Percentiles rank a stretch among this genome's conserved stretches.
phyloP scores from a whole-genome alignment of 2,888 invertebrate genomes.

The Caenorhabditis doughertyi region DNA sequence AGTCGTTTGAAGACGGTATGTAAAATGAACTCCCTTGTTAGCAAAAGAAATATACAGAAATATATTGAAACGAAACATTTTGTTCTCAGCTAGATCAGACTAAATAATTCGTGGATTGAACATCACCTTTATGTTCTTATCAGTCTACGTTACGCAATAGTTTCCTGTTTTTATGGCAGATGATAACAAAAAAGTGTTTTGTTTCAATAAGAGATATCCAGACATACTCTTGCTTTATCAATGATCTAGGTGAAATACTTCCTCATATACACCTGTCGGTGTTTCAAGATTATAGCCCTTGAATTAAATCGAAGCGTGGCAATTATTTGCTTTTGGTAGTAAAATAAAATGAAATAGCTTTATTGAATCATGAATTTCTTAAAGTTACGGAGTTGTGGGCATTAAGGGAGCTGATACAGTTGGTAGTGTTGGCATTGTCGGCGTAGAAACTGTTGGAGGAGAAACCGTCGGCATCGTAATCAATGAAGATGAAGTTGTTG shows the following conservation, averaged over 20 bases:
- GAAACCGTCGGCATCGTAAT: background rate
- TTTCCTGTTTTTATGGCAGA: slow-evolving; percentile 5
- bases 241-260: background rate
- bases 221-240: background rate
- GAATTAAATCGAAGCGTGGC: no score
- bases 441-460: background rate
- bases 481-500: background rate
- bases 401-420: background rate
- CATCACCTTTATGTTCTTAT: background rate
- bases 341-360: no score
- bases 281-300: background rate
- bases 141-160: background rate
- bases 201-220: slow-evolving; percentile 1
- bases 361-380: no score
- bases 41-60: background rate
- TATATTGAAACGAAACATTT: slow-evolving; percentile 4
- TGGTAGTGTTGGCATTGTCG: background rate
- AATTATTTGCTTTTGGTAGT: no score
- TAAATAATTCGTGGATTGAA: slow-evolving; percentile 1
- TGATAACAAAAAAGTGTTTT: slow-evolving; percentile 8
- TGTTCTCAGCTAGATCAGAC: slow-evolving; percentile 30
- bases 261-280: background rate
- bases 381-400: background rate
- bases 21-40: background rate
- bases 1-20: no score